A percentile compares a stretch with the other conserved stretches of the same genome.
These are phyloP conservation scores for Ptychadena robeensis DNA, from an alignment of 2,797 vertebrate species.

Conservation along the genomic window DNA sequence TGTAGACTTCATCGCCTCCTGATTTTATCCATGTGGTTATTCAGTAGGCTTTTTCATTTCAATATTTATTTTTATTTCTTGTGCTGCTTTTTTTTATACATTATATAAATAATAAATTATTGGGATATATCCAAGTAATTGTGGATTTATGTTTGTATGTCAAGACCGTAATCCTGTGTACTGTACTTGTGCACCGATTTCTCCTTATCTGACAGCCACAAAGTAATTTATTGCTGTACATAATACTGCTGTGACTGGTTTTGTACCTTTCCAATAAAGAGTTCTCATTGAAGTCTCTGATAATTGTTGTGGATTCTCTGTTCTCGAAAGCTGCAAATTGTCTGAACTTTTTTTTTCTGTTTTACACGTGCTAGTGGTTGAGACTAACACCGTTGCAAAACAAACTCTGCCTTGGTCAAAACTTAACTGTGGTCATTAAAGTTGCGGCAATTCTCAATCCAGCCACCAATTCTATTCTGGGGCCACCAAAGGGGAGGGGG, in stretches of 20 bases:
- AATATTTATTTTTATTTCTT: conserved; percentile 94
- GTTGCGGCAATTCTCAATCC: no score
- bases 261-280: conserved; percentile 94
- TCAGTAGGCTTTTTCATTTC: conserved; percentile 79
- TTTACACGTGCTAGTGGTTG: no score
- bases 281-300: conserved; percentile 75
- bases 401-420: no score
- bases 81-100: conserved; percentile 80
- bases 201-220: conserved; percentile 79
- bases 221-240: conserved; percentile 93
- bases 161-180: conserved; percentile 71
- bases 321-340: background rate
- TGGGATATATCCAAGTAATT: conserved; percentile 82
- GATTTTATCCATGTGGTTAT: conserved; percentile 69
- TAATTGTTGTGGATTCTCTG: conserved; percentile 48
- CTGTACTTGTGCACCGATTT: conserved; percentile 76
- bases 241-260: conserved; percentile 84
- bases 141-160: conserved; percentile 82
- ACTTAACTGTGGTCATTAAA: no score
- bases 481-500: no score
- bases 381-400: no score
- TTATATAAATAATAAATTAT: conserved; percentile 89
- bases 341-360: background rate
- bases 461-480: no score
- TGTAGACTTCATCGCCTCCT: conserved; percentile 66